These are phyloP conservation scores for Xanthia icteritia DNA, from an alignment of 2,888 invertebrate genomes.

Conservation along the genomic window DNA sequence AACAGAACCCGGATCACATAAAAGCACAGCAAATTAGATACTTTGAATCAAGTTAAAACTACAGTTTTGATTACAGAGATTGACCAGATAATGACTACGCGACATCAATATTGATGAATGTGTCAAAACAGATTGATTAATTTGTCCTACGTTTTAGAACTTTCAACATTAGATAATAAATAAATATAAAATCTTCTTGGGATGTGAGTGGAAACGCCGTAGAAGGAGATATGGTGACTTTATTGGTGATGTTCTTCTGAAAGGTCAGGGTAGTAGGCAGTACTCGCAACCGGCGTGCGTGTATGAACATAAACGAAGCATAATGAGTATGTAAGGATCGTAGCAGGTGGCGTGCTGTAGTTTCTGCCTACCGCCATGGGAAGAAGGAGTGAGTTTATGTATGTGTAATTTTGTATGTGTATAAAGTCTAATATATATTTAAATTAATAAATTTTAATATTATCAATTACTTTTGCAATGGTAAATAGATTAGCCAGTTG, in stretches of 20 bases:
- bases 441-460: no score
- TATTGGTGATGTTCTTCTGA: background rate
- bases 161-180: background rate
- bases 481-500: background rate
- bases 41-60: constrained; percentile 23
- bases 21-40: constrained; percentile 33
- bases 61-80: background rate
- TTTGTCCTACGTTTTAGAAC: background rate
- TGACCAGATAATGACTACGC: background rate
- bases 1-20: constrained; percentile 11
- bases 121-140: background rate
- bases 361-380: no score
- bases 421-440: no score
- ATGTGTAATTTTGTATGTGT: no score
- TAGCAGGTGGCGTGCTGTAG: no score
- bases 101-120: constrained; percentile 14
- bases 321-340: no score
- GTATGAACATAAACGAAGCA: no score
- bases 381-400: no score
- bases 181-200: background rate
- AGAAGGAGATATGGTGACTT: background rate
- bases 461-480: background rate
- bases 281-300: no score
- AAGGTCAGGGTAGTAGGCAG: background rate
- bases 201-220: background rate